Conservation (phyloP, 2,888 invertebrate species). For the Caenorhabditis uteleia region DNA sequence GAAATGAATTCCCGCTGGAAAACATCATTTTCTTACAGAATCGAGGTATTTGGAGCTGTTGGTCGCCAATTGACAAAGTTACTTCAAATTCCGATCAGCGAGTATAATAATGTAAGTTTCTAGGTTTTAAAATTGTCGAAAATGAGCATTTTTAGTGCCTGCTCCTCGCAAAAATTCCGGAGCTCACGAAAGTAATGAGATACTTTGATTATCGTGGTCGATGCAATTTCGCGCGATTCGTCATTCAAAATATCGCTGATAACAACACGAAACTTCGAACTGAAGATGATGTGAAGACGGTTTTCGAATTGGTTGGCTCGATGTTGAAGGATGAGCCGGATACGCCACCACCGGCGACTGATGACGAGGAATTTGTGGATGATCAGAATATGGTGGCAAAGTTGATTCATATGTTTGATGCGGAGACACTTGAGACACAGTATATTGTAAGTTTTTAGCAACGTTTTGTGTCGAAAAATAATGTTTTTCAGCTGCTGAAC, state of each 20-base stretch:
- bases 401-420: constrained; percentile 72
- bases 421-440: constrained; percentile 75
- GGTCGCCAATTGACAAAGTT: constrained; percentile 91
- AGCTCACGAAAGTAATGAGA: constrained; percentile 83
- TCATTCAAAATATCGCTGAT: constrained; percentile 73
- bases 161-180: constrained; percentile 76
- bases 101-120: constrained; percentile 82
- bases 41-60: constrained; percentile 82
- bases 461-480: neutral
- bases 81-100: constrained; percentile 90
- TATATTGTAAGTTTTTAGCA: constrained; percentile 70
- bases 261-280: constrained; percentile 86
- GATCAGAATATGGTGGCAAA: constrained; percentile 87
- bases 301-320: constrained; percentile 83
- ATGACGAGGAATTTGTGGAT: constrained; percentile 74
- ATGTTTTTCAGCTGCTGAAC: constrained; percentile 82
- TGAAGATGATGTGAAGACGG: constrained; percentile 77
- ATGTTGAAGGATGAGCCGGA: constrained; percentile 82
- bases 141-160: too few relatives aligned
- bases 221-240: constrained; percentile 83
- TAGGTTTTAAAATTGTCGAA: too few relatives aligned
- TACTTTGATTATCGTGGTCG: constrained; percentile 86
- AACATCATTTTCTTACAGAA: constrained; percentile 71
- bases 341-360: neutral
- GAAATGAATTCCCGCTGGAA: neutral